These are phyloP conservation scores for Nomada fucata DNA, from an alignment of 2,888 invertebrate species.

Conservation along the genomic window DNA sequence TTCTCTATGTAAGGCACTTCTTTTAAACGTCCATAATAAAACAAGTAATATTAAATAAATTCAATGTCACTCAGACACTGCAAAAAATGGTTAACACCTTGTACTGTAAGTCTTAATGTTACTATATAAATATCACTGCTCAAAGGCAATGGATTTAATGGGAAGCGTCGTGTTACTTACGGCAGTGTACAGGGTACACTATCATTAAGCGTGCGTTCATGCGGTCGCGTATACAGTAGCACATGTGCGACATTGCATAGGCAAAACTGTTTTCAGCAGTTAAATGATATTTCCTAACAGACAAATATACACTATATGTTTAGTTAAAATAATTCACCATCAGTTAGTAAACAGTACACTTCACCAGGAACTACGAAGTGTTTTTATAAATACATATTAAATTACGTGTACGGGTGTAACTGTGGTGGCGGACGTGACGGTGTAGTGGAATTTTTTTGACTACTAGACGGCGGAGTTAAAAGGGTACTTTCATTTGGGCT, in stretches of 20 bases:
- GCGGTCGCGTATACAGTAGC: constrained; percentile 39
- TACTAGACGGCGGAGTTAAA: constrained; percentile 83
- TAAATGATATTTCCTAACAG: constrained; percentile 37
- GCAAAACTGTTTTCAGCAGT: constrained; percentile 32
- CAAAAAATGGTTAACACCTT: constrained; percentile 61
- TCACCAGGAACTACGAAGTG: constrained; percentile 28
- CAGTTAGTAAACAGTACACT: constrained; percentile 45
- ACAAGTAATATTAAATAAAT: constrained; percentile 66
- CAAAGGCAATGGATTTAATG: constrained; percentile 26
- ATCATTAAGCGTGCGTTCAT: constrained; percentile 37
- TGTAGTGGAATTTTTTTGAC: constrained; percentile 81
- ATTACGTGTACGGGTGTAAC: constrained; percentile 80
- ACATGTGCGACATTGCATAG: constrained; percentile 34
- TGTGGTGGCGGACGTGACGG: constrained; percentile 76
- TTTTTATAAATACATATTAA: constrained; percentile 29
- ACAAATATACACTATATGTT: constrained; percentile 45
- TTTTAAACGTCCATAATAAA: constrained; percentile 56
- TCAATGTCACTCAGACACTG: constrained; percentile 35
- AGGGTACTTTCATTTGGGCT: constrained; percentile 81
- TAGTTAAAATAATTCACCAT: constrained; percentile 52
- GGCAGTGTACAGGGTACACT: constrained; percentile 39
- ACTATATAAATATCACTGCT: constrained; percentile 44
- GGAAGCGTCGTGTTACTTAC: constrained; percentile 59
- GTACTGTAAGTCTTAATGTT: constrained; percentile 59
- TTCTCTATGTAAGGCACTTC: constrained; percentile 61